Evolutionary conservation across 2,113 vertebrate species (phyloP).

Genomic region (Lasiurus borealis): DNA sequence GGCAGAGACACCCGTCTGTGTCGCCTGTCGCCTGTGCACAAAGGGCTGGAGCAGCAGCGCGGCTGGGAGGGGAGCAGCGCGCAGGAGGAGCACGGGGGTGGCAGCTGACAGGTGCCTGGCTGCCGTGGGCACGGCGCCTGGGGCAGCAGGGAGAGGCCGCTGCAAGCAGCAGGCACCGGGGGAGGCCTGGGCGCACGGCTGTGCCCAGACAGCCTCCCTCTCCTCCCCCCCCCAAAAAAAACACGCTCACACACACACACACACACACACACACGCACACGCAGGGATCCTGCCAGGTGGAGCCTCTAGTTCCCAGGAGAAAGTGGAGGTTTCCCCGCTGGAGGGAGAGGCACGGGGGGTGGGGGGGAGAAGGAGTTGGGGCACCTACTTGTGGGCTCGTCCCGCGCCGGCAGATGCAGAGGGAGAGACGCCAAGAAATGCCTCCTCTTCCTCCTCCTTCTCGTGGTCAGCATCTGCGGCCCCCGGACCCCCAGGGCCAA

Average conservation of each 20-base stretch:
- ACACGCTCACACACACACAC: no score
- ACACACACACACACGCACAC: neutral
- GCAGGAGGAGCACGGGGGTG: slow-evolving; percentile 53
- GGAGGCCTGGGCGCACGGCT: neutral
- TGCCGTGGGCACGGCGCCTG: slow-evolving; percentile 47
- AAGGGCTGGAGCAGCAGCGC: slow-evolving; percentile 60
- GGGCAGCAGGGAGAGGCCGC: neutral
- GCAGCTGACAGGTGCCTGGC: slow-evolving; percentile 72
- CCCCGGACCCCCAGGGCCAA: slow-evolving; percentile 69
- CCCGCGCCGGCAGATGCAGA: slow-evolving; percentile 28
- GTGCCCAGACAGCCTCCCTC: neutral
- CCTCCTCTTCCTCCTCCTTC: slow-evolving; percentile 38
- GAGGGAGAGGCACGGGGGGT: neutral
- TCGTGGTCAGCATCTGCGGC: slow-evolving; percentile 59
- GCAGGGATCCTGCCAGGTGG: neutral
- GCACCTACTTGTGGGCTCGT: slow-evolving; percentile 59
- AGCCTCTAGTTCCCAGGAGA: slow-evolving; percentile 9
- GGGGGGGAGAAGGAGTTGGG: neutral
- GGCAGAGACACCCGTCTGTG: slow-evolving; percentile 59
- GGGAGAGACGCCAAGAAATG: slow-evolving; percentile 18
- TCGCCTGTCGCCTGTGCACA: slow-evolving; percentile 40
- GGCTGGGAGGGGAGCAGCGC: slow-evolving; percentile 21
- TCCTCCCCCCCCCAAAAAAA: neutral
- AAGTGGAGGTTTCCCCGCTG: slow-evolving; percentile 3
- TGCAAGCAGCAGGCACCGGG: neutral